Base-by-base conservation (phyloP, 2,113 vertebrate species). In the Equus quagga region DNA sequence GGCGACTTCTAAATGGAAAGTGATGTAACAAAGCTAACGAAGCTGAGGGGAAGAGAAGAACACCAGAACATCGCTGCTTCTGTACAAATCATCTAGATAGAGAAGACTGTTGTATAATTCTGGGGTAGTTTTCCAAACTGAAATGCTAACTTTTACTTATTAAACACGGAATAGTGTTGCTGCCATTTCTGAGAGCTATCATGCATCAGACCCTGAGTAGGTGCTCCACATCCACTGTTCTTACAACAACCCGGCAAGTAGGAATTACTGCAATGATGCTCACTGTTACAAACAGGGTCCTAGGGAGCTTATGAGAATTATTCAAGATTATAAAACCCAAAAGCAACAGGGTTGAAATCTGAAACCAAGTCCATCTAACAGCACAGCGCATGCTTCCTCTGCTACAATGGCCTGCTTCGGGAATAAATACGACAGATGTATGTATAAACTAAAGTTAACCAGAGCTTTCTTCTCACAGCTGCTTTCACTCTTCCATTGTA, bases 1-100 rank as follows among this genome's bases (percentile, higher is more conserved):
- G 67, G 24, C 69, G 19, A 87, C 2, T 88, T 92, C 3, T 76
- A 87, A 96, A 93, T 60, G 36, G 89, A 54, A 91, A 94, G 15
- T 7, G 60, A 65, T 1, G 26, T 18, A 83, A 65, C 46, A 64
- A 24, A 60, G 28, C 31, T 28, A 36, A 23, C 33, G 73, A 3
- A 41, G 60, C 41, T n/a, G 51, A 76, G 19, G 4, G n/a, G 11
- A 46, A 90, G 4, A 69, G 14, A 11, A 73, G n/a, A 94, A 46
- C 60, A 60, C 46, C 24, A 87, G 41, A 41, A 36, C 8, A 73
- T 11, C 8, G 41, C 18, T 56, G 67, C 23, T 72, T 75, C 75
- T 49, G 41, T 19, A 83, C 6, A n/a, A 18, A 69, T 15, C 33
- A 81, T 54, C 76, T 67, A 79, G 46, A 92, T 67, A 46, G 2